Percentiles rank a stretch among this genome's conserved stretches.
Evolutionary conservation across 2,888 invertebrate species (phyloP).

Genomic region (Dinocampus coccinellae): DNA sequence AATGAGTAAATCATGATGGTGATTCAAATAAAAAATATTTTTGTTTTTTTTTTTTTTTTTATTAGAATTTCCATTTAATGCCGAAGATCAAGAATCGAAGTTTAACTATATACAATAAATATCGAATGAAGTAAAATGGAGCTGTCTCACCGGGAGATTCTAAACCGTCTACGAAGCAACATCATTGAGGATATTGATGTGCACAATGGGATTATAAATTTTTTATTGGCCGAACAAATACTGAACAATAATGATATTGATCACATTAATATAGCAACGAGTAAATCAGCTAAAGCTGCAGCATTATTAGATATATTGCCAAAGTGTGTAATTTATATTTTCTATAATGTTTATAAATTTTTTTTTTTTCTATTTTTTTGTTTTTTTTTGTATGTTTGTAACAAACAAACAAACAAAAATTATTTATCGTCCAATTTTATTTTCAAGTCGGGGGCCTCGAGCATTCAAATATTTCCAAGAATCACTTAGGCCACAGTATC

Average conservation of each 20-base stretch:
- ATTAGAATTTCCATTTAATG: neutral
- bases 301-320: conserved; percentile 60
- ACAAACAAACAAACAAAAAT: no score
- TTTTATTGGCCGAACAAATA: conserved; percentile 53
- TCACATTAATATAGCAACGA: conserved; percentile 48
- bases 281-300: conserved; percentile 51
- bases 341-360: neutral
- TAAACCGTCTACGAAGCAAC: conserved; percentile 45
- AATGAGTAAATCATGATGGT: neutral
- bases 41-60: no score
- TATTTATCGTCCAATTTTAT: conserved; percentile 5
- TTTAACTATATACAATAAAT: neutral
- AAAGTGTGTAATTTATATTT: conserved; percentile 48
- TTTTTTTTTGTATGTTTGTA: no score
- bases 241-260: conserved; percentile 55
- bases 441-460: neutral
- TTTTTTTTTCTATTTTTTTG: conserved; percentile 44
- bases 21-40: neutral
- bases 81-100: neutral
- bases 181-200: conserved; percentile 61
- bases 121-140: conserved; percentile 52
- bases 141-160: conserved; percentile 53
- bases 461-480: neutral
- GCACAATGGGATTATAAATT: conserved; percentile 56
- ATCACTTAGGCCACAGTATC: neutral